Conservation (phyloP, 2,888 invertebrate genomes). For the Brachypalpus laphriformis region DNA sequence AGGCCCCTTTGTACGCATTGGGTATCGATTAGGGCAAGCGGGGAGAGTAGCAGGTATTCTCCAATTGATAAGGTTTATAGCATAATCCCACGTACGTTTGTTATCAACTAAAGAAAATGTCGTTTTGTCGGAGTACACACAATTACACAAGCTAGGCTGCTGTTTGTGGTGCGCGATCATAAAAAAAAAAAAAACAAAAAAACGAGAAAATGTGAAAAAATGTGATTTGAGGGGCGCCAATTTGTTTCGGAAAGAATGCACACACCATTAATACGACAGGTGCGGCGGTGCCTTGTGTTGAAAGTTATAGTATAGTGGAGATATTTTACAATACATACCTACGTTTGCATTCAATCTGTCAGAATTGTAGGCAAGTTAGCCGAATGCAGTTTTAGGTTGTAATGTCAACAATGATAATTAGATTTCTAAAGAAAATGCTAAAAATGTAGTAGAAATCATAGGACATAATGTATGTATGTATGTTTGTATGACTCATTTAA, state of each 20-base stretch:
- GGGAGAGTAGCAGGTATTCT: conserved; percentile 59
- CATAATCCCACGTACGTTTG: conserved; percentile 69
- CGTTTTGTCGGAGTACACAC: conserved; percentile 24
- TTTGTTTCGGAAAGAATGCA: conserved; percentile 37
- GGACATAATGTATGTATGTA: neutral
- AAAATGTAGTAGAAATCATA: too few relatives aligned
- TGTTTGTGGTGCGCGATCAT: conserved; percentile 30
- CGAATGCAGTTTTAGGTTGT: neutral
- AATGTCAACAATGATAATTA: neutral
- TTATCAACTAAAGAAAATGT: conserved; percentile 51
- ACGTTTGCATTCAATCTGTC: conserved; percentile 19
- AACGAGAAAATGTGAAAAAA: conserved; percentile 53
- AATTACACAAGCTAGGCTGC: conserved; percentile 22
- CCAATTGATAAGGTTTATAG: conserved; percentile 66
- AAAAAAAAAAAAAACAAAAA: conserved; percentile 27
- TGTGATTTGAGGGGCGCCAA: conserved; percentile 59
- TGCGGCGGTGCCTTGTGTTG: conserved; percentile 23
- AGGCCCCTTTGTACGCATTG: conserved; percentile 40
- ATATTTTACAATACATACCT: neutral
- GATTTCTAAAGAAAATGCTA: too few relatives aligned
- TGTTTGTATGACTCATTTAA: neutral
- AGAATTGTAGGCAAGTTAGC: neutral
- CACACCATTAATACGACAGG: conserved; percentile 52
- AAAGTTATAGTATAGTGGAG: neutral
- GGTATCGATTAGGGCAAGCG: conserved; percentile 59